Evolutionary conservation across 2,888 invertebrate species (phyloP).

Genomic region (Drosophila paranaensis): DNA sequence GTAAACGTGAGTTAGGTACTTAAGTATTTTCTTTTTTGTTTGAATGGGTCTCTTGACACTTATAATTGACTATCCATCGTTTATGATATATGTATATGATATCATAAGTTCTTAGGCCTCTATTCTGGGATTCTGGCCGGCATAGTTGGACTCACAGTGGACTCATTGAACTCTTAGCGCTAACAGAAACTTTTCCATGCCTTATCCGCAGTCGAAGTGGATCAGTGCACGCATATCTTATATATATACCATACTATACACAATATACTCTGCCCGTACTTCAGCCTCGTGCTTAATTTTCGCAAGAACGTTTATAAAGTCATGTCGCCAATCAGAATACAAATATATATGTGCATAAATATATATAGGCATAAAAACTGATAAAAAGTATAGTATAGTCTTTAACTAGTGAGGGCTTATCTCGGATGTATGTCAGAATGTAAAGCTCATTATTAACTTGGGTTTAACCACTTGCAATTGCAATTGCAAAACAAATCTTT

Average conservation of each 20-base stretch:
- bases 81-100: too few species aligned
- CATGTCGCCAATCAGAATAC: background rate
- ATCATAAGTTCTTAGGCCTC: background rate
- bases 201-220: constrained; percentile 40
- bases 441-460: constrained; percentile 7
- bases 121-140: constrained; percentile 26
- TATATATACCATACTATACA: background rate
- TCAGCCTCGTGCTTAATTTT: constrained; percentile 49
- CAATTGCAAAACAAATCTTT: background rate
- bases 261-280: constrained; percentile 12
- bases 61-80: constrained; percentile 29
- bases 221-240: constrained; percentile 43
- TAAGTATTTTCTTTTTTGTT: constrained; percentile 24
- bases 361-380: constrained; percentile 9
- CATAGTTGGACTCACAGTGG: background rate
- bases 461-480: constrained; percentile 34
- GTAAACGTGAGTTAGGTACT: constrained; percentile 50
- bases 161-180: constrained; percentile 23
- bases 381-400: too few species aligned
- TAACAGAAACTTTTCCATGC: constrained; percentile 36
- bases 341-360: background rate
- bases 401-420: constrained; percentile 33
- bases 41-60: constrained; percentile 41
- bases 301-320: constrained; percentile 27
- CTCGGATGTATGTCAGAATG: constrained; percentile 13